phyloP scores from a whole-genome alignment of 23 tunicate genomes.

The Styela clava region DNA sequence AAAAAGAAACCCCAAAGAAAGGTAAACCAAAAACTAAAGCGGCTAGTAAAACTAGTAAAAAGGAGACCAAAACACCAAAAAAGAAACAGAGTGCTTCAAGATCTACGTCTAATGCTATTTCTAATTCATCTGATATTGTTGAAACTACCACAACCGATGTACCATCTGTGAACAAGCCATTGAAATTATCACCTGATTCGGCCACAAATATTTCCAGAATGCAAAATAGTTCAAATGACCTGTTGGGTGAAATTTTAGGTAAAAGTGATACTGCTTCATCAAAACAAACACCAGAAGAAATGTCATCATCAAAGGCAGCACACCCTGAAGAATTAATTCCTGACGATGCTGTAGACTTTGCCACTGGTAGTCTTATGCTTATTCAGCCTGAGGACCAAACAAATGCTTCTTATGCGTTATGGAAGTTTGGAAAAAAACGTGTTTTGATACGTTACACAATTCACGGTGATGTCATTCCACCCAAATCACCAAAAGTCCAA shows the following conservation, averaged over 20 bases:
- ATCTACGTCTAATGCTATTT: background rate
- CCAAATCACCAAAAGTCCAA: slow-evolving; percentile 16
- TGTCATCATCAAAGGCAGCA: background rate
- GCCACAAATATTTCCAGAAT: background rate
- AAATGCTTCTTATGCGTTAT: slow-evolving; percentile 11
- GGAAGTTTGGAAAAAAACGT: slow-evolving; percentile 27
- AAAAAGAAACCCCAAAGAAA: background rate
- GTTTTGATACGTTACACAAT: slow-evolving; percentile 12
- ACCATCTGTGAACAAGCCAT: background rate
- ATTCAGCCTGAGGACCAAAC: background rate
- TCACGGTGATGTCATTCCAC: slow-evolving; percentile 11
- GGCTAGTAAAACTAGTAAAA: background rate
- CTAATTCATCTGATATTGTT: background rate
- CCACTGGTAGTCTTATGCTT: slow-evolving; percentile 4
- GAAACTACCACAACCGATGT: background rate
- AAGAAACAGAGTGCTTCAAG: background rate
- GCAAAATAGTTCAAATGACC: background rate
- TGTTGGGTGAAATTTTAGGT: slow-evolving; percentile 48
- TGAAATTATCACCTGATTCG: background rate
- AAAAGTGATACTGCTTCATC: slow-evolving; percentile 15
- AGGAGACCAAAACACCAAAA: background rate
- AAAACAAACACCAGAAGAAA: background rate
- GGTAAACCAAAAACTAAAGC: background rate
- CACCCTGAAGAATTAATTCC: background rate
- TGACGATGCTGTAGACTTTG: background rate